Evolutionary conservation across 2,797 vertebrate genomes (phyloP).

Genomic region (Pseudochromis fuscus): DNA sequence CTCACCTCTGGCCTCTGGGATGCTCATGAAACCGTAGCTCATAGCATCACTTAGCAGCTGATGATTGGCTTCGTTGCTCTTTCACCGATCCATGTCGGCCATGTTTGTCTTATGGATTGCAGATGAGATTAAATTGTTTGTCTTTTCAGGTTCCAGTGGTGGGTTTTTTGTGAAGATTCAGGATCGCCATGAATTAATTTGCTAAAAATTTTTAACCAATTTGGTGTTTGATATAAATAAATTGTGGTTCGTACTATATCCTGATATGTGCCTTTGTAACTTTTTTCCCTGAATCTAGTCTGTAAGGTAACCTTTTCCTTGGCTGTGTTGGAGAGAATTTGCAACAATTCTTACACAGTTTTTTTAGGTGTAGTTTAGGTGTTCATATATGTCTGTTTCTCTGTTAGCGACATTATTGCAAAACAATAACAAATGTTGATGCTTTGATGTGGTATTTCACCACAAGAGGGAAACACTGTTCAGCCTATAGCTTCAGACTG

Average conservation of each 20-base stretch:
- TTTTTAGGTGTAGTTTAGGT: not conserved
- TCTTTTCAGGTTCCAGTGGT: not conserved
- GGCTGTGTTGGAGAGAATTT: not conserved
- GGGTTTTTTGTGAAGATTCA: not conserved
- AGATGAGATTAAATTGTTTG: not conserved
- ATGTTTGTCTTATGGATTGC: not conserved
- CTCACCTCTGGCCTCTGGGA: conserved; percentile 60
- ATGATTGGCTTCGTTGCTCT: conserved; percentile 26
- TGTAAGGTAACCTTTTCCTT: not conserved
- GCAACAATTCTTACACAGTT: not conserved
- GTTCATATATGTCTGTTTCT: not conserved
- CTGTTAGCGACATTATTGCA: too few species aligned
- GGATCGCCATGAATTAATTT: not conserved
- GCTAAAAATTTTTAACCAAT: not conserved
- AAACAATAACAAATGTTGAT: too few species aligned
- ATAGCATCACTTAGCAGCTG: conserved; percentile 35
- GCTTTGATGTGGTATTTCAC: too few species aligned
- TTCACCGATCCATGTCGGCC: conserved; percentile 1
- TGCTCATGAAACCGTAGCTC: conserved; percentile 37
- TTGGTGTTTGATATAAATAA: not conserved
- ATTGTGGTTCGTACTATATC: not conserved
- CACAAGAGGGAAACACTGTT: too few species aligned
- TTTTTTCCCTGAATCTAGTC: not conserved
- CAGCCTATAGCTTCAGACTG: too few species aligned
- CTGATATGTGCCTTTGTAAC: not conserved